phyloP scores from a whole-genome alignment of 2,113 vertebrate genomes.

The Aleadryas rufinucha region DNA sequence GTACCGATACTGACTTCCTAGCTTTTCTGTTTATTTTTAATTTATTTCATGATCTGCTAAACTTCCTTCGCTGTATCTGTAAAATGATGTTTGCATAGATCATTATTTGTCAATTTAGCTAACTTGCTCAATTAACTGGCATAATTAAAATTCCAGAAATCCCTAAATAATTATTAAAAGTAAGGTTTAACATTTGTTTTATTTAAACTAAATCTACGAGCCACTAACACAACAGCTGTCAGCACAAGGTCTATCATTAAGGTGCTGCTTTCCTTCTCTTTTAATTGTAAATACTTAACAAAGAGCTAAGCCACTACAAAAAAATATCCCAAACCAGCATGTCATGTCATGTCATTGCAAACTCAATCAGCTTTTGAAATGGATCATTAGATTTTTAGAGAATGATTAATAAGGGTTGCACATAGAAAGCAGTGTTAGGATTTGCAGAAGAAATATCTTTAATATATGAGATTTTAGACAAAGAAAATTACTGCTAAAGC shows the following conservation, averaged over 20 bases:
- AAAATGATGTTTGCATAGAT: not conserved
- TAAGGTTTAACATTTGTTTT: not conserved
- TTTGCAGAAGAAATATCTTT: not conserved
- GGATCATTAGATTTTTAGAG: not conserved
- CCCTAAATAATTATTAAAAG: slow-evolving; percentile 5
- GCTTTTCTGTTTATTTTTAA: not conserved
- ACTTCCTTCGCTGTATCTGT: not conserved
- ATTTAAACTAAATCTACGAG: not conserved
- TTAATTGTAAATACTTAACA: not conserved
- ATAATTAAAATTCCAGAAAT: slow-evolving; percentile 31
- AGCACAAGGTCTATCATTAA: not conserved
- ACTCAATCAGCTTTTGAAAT: not conserved
- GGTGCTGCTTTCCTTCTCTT: not conserved
- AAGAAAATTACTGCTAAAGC: not conserved
- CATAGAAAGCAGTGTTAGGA: not conserved
- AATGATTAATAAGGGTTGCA: not conserved
- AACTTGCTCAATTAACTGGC: not conserved
- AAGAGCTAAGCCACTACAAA: not conserved
- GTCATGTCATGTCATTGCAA: not conserved
- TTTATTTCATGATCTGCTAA: not conserved
- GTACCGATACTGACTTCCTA: not conserved
- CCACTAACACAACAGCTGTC: not conserved
- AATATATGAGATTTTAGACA: not conserved
- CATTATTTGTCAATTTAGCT: not conserved
- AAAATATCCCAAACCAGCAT: not conserved